Evolutionary conservation across 2,113 vertebrate genomes (phyloP).

Genomic region (Phalacrocorax brasilianus): DNA sequence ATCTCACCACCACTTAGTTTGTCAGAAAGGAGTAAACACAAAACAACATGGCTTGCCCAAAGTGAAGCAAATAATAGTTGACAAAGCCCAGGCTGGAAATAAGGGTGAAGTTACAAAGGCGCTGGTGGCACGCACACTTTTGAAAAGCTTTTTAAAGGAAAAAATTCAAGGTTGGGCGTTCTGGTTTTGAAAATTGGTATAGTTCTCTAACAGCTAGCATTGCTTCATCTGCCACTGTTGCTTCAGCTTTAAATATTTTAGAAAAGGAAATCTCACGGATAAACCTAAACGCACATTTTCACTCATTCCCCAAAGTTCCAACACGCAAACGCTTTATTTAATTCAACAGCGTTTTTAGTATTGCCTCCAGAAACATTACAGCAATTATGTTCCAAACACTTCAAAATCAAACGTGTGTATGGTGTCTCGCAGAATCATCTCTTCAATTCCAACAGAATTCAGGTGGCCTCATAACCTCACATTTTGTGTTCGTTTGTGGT

Average conservation of each 20-base stretch:
- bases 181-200: not conserved
- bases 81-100: not conserved
- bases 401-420: not conserved
- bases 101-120: too few relatives aligned
- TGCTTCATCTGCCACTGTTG: not conserved
- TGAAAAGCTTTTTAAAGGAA: not conserved
- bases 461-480: too few relatives aligned
- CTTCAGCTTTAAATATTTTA: not conserved
- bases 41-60: not conserved
- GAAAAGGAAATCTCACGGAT: not conserved
- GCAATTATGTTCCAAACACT: too few relatives aligned
- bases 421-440: not conserved
- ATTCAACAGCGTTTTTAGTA: not conserved
- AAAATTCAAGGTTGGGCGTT: not conserved
- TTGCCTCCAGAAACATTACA: not conserved
- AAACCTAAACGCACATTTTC: not conserved
- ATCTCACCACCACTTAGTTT: too few relatives aligned
- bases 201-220: not conserved
- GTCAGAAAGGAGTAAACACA: not conserved
- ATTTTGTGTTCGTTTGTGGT: accelerated
- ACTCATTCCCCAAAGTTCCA: not conserved
- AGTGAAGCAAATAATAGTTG: not conserved
- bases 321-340: not conserved
- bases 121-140: accelerated
- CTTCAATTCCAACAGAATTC: not conserved